Evolutionary conservation across 2,113 vertebrate species (phyloP).

Genomic region (Malurus elegans): DNA sequence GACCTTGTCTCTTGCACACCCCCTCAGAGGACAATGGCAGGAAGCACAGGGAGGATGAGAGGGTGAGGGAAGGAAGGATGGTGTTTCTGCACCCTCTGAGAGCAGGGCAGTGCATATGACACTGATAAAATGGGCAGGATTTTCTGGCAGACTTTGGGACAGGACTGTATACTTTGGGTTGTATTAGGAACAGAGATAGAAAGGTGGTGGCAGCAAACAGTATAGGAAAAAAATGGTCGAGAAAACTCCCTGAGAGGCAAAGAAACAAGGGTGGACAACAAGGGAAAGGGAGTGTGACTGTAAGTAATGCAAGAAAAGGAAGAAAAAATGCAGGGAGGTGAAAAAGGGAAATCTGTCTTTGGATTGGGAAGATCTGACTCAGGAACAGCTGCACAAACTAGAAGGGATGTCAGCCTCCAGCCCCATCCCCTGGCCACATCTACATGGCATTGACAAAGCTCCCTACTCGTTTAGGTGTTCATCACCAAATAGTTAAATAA

Average conservation of each 20-base stretch:
- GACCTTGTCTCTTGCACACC: rapidly evolving
- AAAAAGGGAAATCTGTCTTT: neutral
- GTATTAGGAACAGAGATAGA: neutral
- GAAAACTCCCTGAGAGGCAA: neutral
- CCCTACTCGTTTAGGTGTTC: neutral
- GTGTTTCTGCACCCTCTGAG: neutral
- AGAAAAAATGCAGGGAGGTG: neutral
- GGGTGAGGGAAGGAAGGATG: neutral
- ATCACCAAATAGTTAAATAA: neutral
- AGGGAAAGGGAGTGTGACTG: neutral
- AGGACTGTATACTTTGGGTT: neutral
- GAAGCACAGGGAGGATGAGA: neutral
- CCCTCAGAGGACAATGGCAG: neutral
- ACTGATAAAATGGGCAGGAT: neutral
- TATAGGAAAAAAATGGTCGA: neutral
- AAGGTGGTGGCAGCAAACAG: neutral
- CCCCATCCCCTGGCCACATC: neutral
- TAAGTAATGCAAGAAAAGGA: neutral
- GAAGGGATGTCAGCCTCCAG: neutral
- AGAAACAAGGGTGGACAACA: neutral
- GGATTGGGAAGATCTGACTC: neutral
- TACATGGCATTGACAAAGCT: neutral
- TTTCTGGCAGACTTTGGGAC: neutral
- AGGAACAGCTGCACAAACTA: neutral
- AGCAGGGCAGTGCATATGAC: rapidly evolving